These are phyloP conservation scores for Trinorchestia longiramus DNA, from an alignment of 1,140 invertebrate species.

Conservation along the genomic window DNA sequence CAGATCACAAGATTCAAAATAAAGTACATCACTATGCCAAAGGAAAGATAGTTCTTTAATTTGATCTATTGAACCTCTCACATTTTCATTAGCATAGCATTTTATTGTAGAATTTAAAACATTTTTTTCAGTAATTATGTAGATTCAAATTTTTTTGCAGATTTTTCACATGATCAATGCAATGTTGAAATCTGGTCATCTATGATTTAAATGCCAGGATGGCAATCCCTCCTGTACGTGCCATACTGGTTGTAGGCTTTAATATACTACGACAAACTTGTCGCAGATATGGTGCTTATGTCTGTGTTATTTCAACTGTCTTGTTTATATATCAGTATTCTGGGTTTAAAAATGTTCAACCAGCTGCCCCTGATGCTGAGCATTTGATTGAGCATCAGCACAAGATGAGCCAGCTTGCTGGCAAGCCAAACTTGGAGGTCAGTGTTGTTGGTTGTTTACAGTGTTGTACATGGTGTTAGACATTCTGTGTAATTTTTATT, in stretches of 20 bases:
- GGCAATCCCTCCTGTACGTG: slow-evolving; percentile 20
- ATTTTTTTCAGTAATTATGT: not conserved
- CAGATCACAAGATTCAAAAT: too few species aligned
- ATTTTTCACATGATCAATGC: not conserved
- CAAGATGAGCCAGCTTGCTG: not conserved
- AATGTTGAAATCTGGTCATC: not conserved
- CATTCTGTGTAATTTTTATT: too few species aligned
- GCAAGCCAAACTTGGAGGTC: not conserved
- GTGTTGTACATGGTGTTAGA: too few species aligned
- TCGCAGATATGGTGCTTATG: not conserved
- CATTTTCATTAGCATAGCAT: not conserved
- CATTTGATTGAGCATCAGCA: not conserved
- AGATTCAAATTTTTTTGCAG: not conserved
- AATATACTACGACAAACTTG: not conserved
- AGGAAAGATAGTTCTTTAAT: too few species aligned
- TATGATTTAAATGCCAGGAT: not conserved
- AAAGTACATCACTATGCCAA: too few species aligned
- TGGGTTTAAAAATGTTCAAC: not conserved
- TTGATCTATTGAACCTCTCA: not conserved
- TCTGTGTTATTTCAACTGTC: slow-evolving; percentile 2
- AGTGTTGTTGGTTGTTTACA: not conserved
- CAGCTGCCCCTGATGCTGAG: not conserved
- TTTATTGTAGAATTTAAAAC: not conserved
- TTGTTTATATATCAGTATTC: not conserved
- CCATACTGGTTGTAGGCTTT: slow-evolving; percentile 29